Conservation (phyloP, 2,888 invertebrate species). For the Amphipoea lucens region DNA sequence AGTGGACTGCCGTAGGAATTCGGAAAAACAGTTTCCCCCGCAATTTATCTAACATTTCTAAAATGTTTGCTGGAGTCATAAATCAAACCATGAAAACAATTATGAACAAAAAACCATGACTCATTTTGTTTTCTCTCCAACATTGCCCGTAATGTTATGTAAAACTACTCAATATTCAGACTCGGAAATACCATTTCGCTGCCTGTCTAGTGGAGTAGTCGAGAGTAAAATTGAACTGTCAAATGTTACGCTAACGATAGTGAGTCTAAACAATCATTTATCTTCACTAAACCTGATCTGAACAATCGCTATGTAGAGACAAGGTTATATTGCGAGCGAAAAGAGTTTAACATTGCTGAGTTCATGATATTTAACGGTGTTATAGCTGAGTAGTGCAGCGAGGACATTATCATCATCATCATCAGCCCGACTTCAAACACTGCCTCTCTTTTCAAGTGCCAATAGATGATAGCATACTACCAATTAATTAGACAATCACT, state of each 20-base stretch:
- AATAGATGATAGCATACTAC: too few relatives aligned
- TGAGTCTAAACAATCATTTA: slow-evolving; percentile 50
- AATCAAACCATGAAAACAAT: background rate
- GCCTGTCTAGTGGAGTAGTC: background rate
- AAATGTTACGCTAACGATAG: slow-evolving; percentile 44
- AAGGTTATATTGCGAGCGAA: slow-evolving; percentile 26
- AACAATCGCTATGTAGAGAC: slow-evolving; percentile 34
- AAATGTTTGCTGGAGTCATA: background rate
- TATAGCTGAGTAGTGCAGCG: too few relatives aligned
- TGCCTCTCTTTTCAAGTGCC: too few relatives aligned
- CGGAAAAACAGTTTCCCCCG: background rate
- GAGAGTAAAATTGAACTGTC: slow-evolving; percentile 45
- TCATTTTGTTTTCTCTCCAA: background rate
- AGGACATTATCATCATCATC: too few relatives aligned
- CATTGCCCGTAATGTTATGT: background rate
- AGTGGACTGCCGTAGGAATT: too few relatives aligned
- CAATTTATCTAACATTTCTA: background rate
- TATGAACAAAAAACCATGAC: background rate
- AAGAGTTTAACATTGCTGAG: background rate
- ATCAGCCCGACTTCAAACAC: too few relatives aligned
- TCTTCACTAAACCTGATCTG: slow-evolving; percentile 48
- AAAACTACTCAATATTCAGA: slow-evolving; percentile 27
- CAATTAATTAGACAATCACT: too few relatives aligned
- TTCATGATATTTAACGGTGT: background rate
- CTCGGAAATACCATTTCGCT: slow-evolving; percentile 14